phyloP scores from a whole-genome alignment of 2,797 vertebrate genomes.

The Pterois miles region DNA sequence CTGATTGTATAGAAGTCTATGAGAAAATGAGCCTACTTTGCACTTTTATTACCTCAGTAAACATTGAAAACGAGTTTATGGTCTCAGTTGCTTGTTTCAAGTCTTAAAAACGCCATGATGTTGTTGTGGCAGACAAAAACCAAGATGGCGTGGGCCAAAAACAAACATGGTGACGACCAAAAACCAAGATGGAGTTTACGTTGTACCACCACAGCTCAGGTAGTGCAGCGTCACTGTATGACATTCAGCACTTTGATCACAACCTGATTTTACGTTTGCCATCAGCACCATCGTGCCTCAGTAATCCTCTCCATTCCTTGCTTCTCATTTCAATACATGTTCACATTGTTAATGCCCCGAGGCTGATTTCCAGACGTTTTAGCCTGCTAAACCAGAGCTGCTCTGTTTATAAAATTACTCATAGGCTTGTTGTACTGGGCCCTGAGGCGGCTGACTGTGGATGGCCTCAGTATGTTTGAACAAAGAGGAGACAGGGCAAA shows the following conservation, averaged over 20 bases:
- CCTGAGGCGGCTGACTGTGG: neutral
- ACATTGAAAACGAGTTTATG: too few species aligned
- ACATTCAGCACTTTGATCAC: constrained; percentile 14
- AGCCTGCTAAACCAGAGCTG: neutral
- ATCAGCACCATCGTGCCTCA: neutral
- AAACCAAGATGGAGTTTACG: neutral
- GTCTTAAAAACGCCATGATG: too few species aligned
- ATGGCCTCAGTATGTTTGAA: neutral
- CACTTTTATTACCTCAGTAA: too few species aligned
- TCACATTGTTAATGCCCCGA: neutral
- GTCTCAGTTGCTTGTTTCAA: too few species aligned
- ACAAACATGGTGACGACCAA: too few species aligned
- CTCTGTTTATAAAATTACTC: constrained; percentile 10
- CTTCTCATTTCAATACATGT: neutral
- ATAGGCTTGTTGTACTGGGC: constrained; percentile 3
- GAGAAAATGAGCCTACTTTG: too few species aligned
- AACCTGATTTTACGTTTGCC: neutral
- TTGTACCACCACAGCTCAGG: neutral
- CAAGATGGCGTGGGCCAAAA: too few species aligned
- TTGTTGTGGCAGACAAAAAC: too few species aligned
- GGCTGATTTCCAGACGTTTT: neutral
- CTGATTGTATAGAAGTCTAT: too few species aligned
- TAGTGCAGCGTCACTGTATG: neutral
- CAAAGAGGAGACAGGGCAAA: neutral
- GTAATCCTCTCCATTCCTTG: neutral